Base-by-base conservation (phyloP, 2,888 invertebrate species). In the Caenorhabditis virilis region DNA sequence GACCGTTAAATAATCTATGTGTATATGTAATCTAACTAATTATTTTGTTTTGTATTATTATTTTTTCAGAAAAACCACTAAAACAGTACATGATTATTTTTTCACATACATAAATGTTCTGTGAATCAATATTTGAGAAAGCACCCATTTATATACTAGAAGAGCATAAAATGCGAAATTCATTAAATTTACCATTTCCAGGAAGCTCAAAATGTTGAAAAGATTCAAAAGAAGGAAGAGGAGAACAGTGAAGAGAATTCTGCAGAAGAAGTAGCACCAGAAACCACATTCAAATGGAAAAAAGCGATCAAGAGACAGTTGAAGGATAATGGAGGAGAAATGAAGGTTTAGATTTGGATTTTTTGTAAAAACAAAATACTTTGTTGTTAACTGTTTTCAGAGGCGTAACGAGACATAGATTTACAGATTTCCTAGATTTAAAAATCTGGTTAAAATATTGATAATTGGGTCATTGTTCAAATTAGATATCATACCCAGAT, bases 261-360 rank as follows among this genome's bases (percentile, higher is more conserved):
- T 18, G 41, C 25, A 33, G 49, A 58, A 22, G 42, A 49, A 9
- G 23, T 25, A 16, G 52, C 42, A 16, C n/a, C 47, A 15, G 30
- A 47, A 3, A n/a, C 39, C 18, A 16, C 48, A 26, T 74, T 76
- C 64, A 76, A 76, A 60, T 76, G 76, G 76, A 76, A 76, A 56
- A 53, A 64, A n/a, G 49, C 69, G 15, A 76, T 76, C 48, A 76
- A 76, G 58, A 51, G 76, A 51, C 72, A 71, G 35, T 26, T 76
- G 55, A 65, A 71, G 25, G 74, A 72, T 39, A 62, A 61, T 38
- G 74, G 74, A 22, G 76, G 74, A 49, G 71, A 74, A 46, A 70
- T 74, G 63, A 72, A 69, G 53, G 55, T 67, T n/a, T 20, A 5
- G 42, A 5, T 4, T 45, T 45, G 6, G 2, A 25, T 26, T 20